Percentiles rank a stretch among this genome's conserved stretches.
phyloP scores from a whole-genome alignment of 2,797 vertebrate genomes.

The Threskiornis aethiopicus region DNA sequence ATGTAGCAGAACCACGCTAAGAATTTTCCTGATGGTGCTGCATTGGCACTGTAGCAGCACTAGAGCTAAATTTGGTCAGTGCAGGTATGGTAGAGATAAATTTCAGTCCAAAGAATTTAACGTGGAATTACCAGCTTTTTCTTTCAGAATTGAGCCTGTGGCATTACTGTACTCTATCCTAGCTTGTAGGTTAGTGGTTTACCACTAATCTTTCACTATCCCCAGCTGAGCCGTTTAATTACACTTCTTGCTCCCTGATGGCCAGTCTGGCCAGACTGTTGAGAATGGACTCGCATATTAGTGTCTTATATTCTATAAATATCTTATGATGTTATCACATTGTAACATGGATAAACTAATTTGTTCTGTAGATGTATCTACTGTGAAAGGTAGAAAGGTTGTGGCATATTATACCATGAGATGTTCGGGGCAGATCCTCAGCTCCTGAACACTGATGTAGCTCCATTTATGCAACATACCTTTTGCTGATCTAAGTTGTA shows the following conservation, averaged over 20 bases:
- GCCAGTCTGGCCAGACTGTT: background rate
- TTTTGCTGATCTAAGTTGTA: background rate
- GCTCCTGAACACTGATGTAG: background rate
- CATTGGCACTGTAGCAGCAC: too few relatives aligned
- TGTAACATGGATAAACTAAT: background rate
- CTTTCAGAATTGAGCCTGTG: background rate
- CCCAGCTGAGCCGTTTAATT: constrained; percentile 1
- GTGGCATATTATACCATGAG: background rate
- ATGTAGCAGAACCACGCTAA: background rate
- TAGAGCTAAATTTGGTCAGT: background rate
- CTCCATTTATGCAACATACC: background rate
- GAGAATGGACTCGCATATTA: background rate
- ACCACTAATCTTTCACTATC: background rate
- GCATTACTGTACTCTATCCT: background rate
- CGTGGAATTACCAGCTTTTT: background rate
- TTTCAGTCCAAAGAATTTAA: background rate
- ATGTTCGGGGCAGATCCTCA: background rate
- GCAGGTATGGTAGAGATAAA: background rate
- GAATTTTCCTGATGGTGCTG: background rate
- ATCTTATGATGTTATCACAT: background rate
- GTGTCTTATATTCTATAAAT: background rate
- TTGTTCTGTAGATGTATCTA: background rate
- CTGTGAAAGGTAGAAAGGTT: background rate
- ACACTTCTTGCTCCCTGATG: background rate
- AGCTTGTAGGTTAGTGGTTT: background rate